Base-by-base conservation (phyloP, 2,797 vertebrate genomes). In the Garrulus glandarius region DNA sequence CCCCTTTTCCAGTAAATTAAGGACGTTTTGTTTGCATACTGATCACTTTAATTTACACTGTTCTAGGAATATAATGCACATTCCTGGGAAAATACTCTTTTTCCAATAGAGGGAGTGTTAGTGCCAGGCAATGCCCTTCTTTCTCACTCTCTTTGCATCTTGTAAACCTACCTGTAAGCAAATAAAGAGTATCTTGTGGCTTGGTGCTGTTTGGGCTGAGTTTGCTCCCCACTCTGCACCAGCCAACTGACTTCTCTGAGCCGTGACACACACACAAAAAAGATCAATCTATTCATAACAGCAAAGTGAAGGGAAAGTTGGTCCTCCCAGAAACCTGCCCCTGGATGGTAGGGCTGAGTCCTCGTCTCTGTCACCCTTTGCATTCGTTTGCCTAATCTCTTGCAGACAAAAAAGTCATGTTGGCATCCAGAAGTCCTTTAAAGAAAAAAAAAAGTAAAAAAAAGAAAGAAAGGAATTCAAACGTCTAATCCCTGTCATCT, bases 41-140 rank as follows among this genome's bases (percentile, higher is more conserved):
- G 14, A 56, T 85, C 30, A 30, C 57, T 93, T 91, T 46, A 78
- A 71, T 80, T 91, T 85, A 47, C 26, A 29, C 91, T 86, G 29
- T 95, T 86, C 52, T 92, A 49, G 60, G 24, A 78, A 93, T 65
- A 69, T 37, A 78, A 69, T 76, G 19, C 15, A 84, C 47, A 72
- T 89, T 93, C 89, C 27, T 89, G 63, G 71, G 87, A 94, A 96
- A 94, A 71, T 95, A 74, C 68, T 86, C 63, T 93, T 95, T 96
- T 97, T 96, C 96, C 96, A 94, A 96, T 86, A 97, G 94, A 97
- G 96, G 96, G 95, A 97, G 95, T 70, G 52, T 95, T 93, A 88
- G 95, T 96, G 95, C 91, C 91, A 96, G 83, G 87, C 92, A 95
- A 96, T 93, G 57, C 83, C 79, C 69, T 88, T 89, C 59, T 80